Percentiles rank a stretch among this genome's conserved stretches.
These are phyloP conservation scores for Polypterus senegalus DNA, from an alignment of 2,113 vertebrate genomes.

Conservation along the genomic window DNA sequence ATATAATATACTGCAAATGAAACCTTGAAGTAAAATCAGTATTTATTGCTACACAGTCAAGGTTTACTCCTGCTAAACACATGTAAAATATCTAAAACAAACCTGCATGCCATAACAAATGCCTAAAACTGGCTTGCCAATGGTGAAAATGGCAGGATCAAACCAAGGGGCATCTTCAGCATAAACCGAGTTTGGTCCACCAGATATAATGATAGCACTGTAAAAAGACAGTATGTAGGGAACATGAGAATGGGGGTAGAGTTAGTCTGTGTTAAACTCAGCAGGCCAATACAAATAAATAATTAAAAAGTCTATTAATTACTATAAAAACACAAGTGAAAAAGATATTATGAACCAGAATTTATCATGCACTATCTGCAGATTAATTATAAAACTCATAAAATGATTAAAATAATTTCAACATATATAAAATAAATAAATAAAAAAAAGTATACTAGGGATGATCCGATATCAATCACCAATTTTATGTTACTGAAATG, in stretches of 20 bases:
- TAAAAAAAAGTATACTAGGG: too few relatives aligned
- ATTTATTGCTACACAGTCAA: not conserved
- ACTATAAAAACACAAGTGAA: not conserved
- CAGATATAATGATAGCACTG: constrained; percentile 95
- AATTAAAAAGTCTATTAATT: not conserved
- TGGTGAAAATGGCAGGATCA: constrained; percentile 92
- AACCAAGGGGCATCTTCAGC: constrained; percentile 96
- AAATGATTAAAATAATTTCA: too few relatives aligned
- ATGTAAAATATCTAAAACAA: too few relatives aligned
- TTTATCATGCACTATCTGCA: too few relatives aligned
- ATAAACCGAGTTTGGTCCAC: constrained; percentile 94
- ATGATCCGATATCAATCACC: too few relatives aligned
- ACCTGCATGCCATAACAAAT: constrained; percentile 99
- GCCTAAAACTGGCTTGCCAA: constrained; percentile 89
- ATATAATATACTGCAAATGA: too few relatives aligned
- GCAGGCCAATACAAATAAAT: not conserved
- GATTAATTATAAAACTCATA: too few relatives aligned
- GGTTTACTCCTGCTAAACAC: not conserved
- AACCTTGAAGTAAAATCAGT: not conserved
- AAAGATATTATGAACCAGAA: not conserved
- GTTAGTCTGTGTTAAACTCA: not conserved
- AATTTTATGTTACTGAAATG: too few relatives aligned
- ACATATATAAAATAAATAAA: too few relatives aligned
- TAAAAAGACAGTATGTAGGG: constrained; percentile 11
- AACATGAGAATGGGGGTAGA: not conserved